These are phyloP conservation scores for Dendroctonus valens DNA, from an alignment of 1,140 invertebrate species.

Conservation along the genomic window DNA sequence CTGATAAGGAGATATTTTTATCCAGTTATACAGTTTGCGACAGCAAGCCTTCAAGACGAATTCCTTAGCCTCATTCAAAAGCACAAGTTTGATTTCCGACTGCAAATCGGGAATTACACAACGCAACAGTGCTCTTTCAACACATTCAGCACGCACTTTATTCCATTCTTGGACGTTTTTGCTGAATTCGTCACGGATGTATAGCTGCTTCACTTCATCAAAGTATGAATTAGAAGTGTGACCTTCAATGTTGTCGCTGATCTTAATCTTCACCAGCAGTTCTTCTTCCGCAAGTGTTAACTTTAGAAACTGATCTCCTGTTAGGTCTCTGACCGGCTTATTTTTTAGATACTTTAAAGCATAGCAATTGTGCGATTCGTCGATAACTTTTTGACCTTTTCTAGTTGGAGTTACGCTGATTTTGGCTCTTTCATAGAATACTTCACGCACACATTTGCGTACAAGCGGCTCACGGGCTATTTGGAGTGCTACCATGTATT, in stretches of 20 bases:
- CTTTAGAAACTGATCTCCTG: slow-evolving; percentile 88
- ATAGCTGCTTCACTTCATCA: slow-evolving; percentile 89
- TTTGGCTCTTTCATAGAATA: slow-evolving; percentile 89
- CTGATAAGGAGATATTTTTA: slow-evolving; percentile 86
- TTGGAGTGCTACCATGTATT: slow-evolving; percentile 93
- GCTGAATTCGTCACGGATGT: slow-evolving; percentile 91
- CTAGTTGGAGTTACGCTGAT: slow-evolving; percentile 84
- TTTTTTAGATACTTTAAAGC: slow-evolving; percentile 92
- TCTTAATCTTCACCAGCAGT: slow-evolving; percentile 71
- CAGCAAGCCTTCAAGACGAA: slow-evolving; percentile 81
- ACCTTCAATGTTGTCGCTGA: slow-evolving; percentile 74
- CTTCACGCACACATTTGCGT: slow-evolving; percentile 79
- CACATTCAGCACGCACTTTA: slow-evolving; percentile 77
- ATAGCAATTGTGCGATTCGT: slow-evolving; percentile 88
- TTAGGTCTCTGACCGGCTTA: slow-evolving; percentile 90
- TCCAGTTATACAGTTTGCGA: slow-evolving; percentile 85
- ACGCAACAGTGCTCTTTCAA: slow-evolving; percentile 83
- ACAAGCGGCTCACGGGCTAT: slow-evolving; percentile 89
- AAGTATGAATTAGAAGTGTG: slow-evolving; percentile 74
- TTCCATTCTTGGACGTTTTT: slow-evolving; percentile 98
- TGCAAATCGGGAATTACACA: slow-evolving; percentile 88
- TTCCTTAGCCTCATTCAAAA: slow-evolving; percentile 88
- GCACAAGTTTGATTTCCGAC: slow-evolving; percentile 78
- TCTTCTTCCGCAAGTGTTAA: slow-evolving; percentile 83
- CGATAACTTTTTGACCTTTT: slow-evolving; percentile 88